A percentile compares a stretch with the other conserved stretches of the same genome.
phyloP scores from a whole-genome alignment of 2,113 vertebrate genomes.

The Tylochromis polylepis region DNA sequence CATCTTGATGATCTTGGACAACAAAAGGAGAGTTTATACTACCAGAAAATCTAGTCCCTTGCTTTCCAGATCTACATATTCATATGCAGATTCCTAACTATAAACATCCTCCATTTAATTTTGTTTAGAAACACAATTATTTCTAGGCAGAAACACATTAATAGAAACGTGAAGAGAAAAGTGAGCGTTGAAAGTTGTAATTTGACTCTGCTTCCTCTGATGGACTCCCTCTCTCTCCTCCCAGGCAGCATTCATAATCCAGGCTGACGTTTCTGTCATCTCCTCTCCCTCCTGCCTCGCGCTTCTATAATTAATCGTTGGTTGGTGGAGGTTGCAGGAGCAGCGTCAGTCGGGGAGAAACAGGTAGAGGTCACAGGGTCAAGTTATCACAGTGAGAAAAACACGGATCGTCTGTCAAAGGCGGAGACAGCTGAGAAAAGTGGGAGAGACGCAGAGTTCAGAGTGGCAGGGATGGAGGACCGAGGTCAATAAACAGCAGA shows the following conservation, averaged over 20 bases:
- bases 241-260: neutral
- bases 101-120: neutral
- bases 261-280: conserved; percentile 2
- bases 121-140: neutral
- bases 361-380: conserved; percentile 7
- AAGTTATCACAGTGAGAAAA: conserved; percentile 22
- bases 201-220: neutral
- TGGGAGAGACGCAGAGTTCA: neutral
- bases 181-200: neutral
- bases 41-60: neutral
- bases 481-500: neutral
- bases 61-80: neutral
- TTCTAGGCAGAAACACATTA: neutral
- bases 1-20: accelerated
- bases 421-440: neutral
- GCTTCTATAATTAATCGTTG: conserved; percentile 24
- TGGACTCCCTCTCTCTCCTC: neutral
- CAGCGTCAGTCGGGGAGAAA: neutral
- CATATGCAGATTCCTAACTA: neutral
- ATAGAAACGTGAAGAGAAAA: neutral
- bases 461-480: neutral
- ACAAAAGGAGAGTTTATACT: neutral
- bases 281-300: neutral
- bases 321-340: neutral
- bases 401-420: neutral